Conservation (phyloP, 1,140 invertebrate species). For the Battus philenor region DNA sequence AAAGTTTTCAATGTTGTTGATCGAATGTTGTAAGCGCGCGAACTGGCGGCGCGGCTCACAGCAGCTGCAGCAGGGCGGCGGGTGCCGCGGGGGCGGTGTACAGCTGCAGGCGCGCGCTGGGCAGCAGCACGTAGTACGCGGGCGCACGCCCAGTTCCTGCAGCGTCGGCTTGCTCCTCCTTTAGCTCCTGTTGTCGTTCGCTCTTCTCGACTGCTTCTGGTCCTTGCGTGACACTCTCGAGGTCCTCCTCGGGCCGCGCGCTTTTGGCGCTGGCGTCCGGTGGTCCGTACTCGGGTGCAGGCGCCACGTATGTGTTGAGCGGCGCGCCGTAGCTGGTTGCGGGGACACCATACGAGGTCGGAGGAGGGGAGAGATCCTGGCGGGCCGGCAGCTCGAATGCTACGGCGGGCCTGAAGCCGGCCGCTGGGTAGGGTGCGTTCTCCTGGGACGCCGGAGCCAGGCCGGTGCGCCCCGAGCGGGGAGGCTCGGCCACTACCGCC, state of each 20-base stretch:
- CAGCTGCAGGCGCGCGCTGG: slow-evolving; percentile 52
- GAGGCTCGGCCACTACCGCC: slow-evolving; percentile 50
- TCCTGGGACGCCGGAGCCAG: slow-evolving; percentile 44
- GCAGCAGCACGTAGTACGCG: slow-evolving; percentile 60
- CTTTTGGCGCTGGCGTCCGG: slow-evolving; percentile 28
- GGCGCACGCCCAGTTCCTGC: slow-evolving; percentile 51
- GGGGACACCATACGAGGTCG: slow-evolving; percentile 57
- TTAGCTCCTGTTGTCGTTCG: slow-evolving; percentile 19
- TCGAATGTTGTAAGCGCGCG: too few species aligned
- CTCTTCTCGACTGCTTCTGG: slow-evolving; percentile 36
- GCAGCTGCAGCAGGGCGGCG: too few species aligned
- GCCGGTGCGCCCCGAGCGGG: slow-evolving; percentile 36
- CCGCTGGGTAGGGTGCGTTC: slow-evolving; percentile 59
- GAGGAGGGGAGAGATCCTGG: slow-evolving; percentile 43
- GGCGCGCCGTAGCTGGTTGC: slow-evolving; percentile 62
- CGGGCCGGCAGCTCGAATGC: slow-evolving; percentile 58
- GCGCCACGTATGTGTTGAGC: slow-evolving; percentile 40
- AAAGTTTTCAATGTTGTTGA: too few species aligned
- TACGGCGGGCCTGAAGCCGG: slow-evolving; percentile 54
- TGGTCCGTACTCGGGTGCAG: slow-evolving; percentile 46
- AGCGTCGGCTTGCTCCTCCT: slow-evolving; percentile 39
- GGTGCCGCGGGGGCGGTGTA: too few species aligned
- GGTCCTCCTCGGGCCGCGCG: slow-evolving; percentile 22
- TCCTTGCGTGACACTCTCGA: slow-evolving; percentile 29
- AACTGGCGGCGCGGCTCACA: too few species aligned